Conservation (phyloP, 2,797 vertebrate genomes). For the Monodelphis domestica region DNA sequence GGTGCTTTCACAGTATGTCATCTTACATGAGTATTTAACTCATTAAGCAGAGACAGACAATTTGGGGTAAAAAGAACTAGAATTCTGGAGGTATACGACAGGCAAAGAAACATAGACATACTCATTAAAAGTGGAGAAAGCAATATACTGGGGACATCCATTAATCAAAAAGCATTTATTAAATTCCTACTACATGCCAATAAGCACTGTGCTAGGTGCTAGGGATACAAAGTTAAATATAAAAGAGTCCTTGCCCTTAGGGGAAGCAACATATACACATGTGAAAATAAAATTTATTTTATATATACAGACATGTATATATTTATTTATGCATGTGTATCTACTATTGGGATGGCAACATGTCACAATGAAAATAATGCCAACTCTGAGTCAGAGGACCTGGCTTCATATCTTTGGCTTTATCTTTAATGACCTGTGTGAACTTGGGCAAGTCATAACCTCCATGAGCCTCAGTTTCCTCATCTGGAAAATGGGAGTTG, state of each 20-base stretch:
- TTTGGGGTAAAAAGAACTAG: background rate
- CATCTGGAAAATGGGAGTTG: background rate
- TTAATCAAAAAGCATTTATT: background rate
- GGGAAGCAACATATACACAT: background rate
- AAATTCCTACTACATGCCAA: background rate
- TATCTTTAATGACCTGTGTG: background rate
- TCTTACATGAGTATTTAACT: background rate
- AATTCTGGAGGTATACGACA: background rate
- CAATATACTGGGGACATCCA: background rate
- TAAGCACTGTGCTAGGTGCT: background rate
- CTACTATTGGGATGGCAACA: background rate
- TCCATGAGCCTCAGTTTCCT: background rate
- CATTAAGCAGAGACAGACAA: background rate
- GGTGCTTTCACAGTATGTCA: background rate
- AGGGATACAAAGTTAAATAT: background rate
- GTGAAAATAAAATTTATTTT: background rate
- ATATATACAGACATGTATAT: background rate
- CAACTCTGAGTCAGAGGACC: background rate
- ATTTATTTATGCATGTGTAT: background rate
- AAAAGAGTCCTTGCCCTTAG: background rate
- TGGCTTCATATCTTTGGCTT: background rate
- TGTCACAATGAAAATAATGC: background rate
- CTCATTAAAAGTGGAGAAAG: background rate
- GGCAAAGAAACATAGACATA: background rate
- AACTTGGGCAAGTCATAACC: background rate